A percentile compares a stretch with the other conserved stretches of the same genome.
These are phyloP conservation scores for Gymnodraco acuticeps DNA, from an alignment of 2,797 vertebrate genomes.

Conservation along the genomic window DNA sequence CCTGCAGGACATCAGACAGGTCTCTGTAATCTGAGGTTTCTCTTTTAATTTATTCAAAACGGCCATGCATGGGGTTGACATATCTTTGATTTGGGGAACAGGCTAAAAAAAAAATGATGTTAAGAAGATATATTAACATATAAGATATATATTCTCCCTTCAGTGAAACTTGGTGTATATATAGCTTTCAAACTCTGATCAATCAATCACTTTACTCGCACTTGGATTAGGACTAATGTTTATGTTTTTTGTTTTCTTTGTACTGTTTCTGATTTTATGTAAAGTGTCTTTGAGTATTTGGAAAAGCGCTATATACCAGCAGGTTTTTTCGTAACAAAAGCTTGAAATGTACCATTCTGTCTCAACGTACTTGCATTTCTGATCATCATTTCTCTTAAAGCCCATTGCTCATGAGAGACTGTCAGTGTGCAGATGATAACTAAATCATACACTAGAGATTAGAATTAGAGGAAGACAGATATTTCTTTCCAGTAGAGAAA, in stretches of 20 bases:
- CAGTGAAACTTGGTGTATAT: background rate
- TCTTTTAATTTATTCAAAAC: slow-evolving; percentile 19
- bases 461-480: background rate
- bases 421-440: background rate
- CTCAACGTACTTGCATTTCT: background rate
- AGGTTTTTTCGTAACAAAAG: background rate
- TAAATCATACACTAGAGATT: background rate
- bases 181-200: too few relatives aligned
- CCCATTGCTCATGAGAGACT: background rate
- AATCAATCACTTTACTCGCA: too few relatives aligned
- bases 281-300: too few relatives aligned
- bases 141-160: background rate
- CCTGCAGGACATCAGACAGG: slow-evolving; percentile 77
- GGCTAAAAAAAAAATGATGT: too few relatives aligned
- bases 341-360: background rate
- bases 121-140: too few relatives aligned
- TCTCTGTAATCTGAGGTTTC: slow-evolving; percentile 31
- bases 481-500: background rate
- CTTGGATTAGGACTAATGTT: too few relatives aligned
- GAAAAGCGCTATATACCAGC: too few relatives aligned
- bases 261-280: too few relatives aligned
- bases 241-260: too few relatives aligned
- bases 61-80: background rate
- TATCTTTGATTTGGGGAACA: background rate
- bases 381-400: background rate